Evolutionary conservation across 2,888 invertebrate genomes (phyloP), one percentile per base, ranked within the genome.

Genomic region (Helleia helle): DNA sequence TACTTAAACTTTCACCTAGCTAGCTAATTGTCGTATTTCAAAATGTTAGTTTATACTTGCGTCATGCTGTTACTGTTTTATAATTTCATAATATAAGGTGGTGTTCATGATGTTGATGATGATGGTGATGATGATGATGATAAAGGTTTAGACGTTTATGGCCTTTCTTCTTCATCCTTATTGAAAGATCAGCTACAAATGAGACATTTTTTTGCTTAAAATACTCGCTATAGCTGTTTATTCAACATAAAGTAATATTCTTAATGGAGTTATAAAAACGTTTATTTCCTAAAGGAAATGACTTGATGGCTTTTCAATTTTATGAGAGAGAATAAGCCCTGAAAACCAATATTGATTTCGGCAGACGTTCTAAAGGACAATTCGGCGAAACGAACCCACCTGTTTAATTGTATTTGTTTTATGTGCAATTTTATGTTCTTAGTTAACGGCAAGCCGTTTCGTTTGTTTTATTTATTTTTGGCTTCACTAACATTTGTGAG

Each of bases 401-500:
- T 55, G 50, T 44, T 50, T 51, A 57, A 50, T 49, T 52, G 47
- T 50, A 50, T 51, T 45, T 46, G 56, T 59, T 61, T 62, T 59
- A 52, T 58, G 53, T 52, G 56, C 56, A 58, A 58, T 55, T 56
- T 62, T 56, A 58, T 57, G 54, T 55, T 47, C 55, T 55, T 55
- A 57, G 62, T 63, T 63, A 60, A 56, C 52, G 44, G 42, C 37
- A 42, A 28, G 41, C 49, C 42, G 36, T 41, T 38, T 34, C 43
- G 48, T 48, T 46, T 43, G 46, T 44, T 41, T 26, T 29, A 37
- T n/a, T n/a, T n/a, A n/a, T n/a, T n/a, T n/a, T n/a, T n/a, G n/a
- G n/a, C n/a, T n/a, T n/a, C n/a, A n/a, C n/a, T n/a, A n/a, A n/a
- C n/a, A n/a, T n/a, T n/a, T n/a, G n/a, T n/a, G n/a, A n/a, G n/a